A percentile compares a stretch with the other conserved stretches of the same genome.
phyloP scores from a whole-genome alignment of 1,140 invertebrate genomes.

The Rhagoletis zephyria region DNA sequence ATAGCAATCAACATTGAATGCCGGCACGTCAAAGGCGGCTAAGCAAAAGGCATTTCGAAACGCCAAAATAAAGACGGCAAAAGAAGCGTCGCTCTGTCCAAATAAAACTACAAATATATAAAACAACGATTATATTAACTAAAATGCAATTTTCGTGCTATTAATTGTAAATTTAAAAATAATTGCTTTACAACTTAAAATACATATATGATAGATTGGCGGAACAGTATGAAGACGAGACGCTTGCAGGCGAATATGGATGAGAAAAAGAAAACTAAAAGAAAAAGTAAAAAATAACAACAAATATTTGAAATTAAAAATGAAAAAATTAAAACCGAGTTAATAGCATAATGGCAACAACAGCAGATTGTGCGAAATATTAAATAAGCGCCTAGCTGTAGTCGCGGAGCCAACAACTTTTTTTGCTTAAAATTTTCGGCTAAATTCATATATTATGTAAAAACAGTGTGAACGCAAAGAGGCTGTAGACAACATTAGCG shows the following conservation, averaged over 20 bases:
- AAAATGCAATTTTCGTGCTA: not conserved
- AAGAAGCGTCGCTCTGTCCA: not conserved
- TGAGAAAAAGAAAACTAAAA: not conserved
- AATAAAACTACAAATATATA: not conserved
- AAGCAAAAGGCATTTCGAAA: not conserved
- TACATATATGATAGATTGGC: not conserved
- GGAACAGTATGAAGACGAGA: not conserved
- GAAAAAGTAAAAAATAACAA: not conserved
- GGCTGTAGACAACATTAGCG: constrained; percentile 11
- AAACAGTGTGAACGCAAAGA: not conserved
- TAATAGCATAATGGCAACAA: not conserved
- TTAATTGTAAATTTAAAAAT: constrained; percentile 11
- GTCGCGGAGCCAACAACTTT: not conserved
- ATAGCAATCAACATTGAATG: not conserved
- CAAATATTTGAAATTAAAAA: not conserved
- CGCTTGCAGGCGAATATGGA: not conserved
- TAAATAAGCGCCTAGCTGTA: no score
- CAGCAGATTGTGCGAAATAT: not conserved
- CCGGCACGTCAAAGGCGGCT: not conserved
- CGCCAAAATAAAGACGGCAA: not conserved
- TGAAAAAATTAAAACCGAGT: not conserved
- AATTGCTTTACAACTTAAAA: not conserved
- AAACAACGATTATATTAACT: not conserved
- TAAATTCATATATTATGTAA: not conserved
- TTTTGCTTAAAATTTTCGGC: constrained; percentile 6